Evolutionary conservation across 2,113 vertebrate species (phyloP), one percentile per base, ranked within the genome.

Genomic region (Elephas maximus): DNA sequence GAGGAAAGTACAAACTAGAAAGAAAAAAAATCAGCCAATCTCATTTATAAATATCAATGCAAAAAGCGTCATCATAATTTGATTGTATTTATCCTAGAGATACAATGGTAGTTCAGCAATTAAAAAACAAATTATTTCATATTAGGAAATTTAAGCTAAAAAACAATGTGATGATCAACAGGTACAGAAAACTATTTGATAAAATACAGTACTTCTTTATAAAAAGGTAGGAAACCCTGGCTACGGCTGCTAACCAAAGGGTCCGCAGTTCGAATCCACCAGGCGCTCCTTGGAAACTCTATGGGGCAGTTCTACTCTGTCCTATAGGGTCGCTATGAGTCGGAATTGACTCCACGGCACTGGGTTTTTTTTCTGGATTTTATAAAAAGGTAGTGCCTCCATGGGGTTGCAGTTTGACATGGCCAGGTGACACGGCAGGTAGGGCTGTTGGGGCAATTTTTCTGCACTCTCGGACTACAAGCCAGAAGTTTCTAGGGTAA

Each of bases 201-300:
- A 76, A 86, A 78, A 93, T 86, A 44, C 15, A 67, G 60, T 86
- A 62, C 37, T 62, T 83, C 48, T 78, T 86, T 28, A 88, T 76
- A 15, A 62, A 57, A 12, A 57, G 53, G 15, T 57, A 57, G 26
- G 48, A 51, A 51, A 86, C 10, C 63, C 33, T 37, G 51, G 4
- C 62, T 37, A 37, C 37, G 37, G 37, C 37, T 37, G 37, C 37
- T 37, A 37, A 37, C 37, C 37, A 37, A 37, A 37, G 37, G 37
- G 37, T 37, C 37, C 37, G 37, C 37, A 37, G 37, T 37, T 37
- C 37, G 37, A 37, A 37, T 37, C 37, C 37, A 37, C 37, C 37
- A 37, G 37, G 37, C 37, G 2, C 37, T 37, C 37, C 37, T 37
- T 37, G 37, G 37, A 37, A 37, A 37, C 37, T 37, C 37, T 37